phyloP scores from a whole-genome alignment of 2,113 vertebrate genomes.

The Lophius piscatorius region DNA sequence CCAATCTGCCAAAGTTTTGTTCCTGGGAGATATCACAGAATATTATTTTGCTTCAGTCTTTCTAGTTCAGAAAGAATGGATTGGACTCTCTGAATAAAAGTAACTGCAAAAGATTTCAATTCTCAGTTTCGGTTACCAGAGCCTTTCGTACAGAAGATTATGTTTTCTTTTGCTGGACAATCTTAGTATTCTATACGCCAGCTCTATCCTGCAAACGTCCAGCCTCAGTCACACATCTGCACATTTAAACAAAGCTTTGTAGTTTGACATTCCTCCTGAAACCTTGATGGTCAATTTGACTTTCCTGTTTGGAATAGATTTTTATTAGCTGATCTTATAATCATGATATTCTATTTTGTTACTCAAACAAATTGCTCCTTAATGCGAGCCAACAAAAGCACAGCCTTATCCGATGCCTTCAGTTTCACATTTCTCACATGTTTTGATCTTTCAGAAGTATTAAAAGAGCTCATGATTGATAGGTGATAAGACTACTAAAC shows the following conservation, averaged over 20 bases:
- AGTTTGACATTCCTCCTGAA: constrained; percentile 39
- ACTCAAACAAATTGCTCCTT: too few relatives aligned
- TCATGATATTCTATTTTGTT: constrained; percentile 37
- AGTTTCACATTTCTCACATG: constrained; percentile 9
- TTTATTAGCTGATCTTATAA: constrained; percentile 50
- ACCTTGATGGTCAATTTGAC: constrained; percentile 72
- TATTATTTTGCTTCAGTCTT: too few relatives aligned
- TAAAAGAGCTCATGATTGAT: constrained; percentile 25
- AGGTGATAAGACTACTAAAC: constrained; percentile 16
- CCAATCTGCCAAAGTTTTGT: too few relatives aligned
- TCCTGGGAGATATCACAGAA: too few relatives aligned
- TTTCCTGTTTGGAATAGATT: constrained; percentile 46
- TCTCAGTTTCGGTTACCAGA: too few relatives aligned
- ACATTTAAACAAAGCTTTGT: constrained; percentile 2
- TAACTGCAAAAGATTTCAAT: too few relatives aligned
- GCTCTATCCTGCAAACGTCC: not conserved
- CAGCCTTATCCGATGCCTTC: too few relatives aligned
- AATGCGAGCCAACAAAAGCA: too few relatives aligned
- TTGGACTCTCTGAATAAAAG: too few relatives aligned
- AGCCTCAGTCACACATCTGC: not conserved
- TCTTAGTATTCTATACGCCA: not conserved
- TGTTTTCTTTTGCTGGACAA: not conserved
- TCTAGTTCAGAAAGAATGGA: too few relatives aligned
- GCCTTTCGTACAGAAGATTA: too few relatives aligned
- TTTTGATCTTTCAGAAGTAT: constrained; percentile 30